Evolutionary conservation across 2,113 vertebrate genomes (phyloP).

Genomic region (Cebidichthys violaceus): DNA sequence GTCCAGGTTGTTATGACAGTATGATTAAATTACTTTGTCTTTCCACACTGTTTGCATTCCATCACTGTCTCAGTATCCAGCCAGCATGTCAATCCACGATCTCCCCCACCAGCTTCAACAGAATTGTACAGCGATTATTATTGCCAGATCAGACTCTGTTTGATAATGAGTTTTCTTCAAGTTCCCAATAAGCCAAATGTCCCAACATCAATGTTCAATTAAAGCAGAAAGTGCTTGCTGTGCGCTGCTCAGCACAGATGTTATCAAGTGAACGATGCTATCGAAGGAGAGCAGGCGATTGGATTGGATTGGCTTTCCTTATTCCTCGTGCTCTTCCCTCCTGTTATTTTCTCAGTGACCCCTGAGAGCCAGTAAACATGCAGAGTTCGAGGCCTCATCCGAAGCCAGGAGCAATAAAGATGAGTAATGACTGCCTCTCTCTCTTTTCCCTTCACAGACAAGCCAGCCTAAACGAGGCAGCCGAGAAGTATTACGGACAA

Average conservation of each 20-base stretch:
- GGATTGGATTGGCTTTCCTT: conserved; percentile 38
- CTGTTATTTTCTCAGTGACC: conserved; percentile 73
- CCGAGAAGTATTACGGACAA: conserved; percentile 94
- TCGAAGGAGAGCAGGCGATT: conserved; percentile 23
- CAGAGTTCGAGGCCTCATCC: conserved; percentile 70
- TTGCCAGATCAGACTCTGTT: neutral
- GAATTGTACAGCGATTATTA: conserved; percentile 7
- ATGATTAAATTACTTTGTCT: conserved; percentile 23
- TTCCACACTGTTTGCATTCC: conserved; percentile 15
- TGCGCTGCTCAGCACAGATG: conserved; percentile 45
- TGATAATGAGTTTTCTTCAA: conserved; percentile 21
- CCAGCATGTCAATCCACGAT: neutral
- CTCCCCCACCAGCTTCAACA: neutral
- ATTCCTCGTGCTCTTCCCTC: conserved; percentile 48
- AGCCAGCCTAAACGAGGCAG: conserved; percentile 96
- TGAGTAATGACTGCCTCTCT: conserved; percentile 71
- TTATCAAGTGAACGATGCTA: conserved; percentile 47
- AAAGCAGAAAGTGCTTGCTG: conserved; percentile 48
- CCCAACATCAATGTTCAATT: conserved; percentile 57
- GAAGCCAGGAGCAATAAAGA: conserved; percentile 74
- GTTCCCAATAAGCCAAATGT: conserved; percentile 40
- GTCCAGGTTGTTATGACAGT: conserved; percentile 13
- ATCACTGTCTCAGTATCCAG: conserved; percentile 12
- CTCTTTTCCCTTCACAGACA: conserved; percentile 87
- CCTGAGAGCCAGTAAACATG: conserved; percentile 64